Percentiles rank a stretch among this genome's conserved stretches.
phyloP scores from a whole-genome alignment of 2,888 invertebrate species.

The Mesodorylaimus sp. region DNA sequence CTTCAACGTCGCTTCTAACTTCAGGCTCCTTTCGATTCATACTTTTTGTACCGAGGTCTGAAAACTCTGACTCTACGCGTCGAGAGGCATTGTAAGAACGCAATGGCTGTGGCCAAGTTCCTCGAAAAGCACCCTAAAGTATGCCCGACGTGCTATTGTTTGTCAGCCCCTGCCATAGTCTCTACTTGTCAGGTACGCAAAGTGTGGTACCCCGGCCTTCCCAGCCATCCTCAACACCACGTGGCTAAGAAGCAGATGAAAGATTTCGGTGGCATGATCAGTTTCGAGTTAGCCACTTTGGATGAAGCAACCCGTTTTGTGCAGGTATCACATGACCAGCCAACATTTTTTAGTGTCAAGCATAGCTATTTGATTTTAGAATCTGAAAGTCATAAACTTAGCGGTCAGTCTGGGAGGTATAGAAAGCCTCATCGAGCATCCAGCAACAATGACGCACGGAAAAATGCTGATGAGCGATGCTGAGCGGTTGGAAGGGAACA shows the following conservation, averaged over 20 bases:
- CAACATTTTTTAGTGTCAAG: background rate
- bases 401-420: slow-evolving; percentile 20
- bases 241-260: slow-evolving; percentile 13
- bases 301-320: slow-evolving; percentile 3
- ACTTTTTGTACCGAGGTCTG: slow-evolving; percentile 16
- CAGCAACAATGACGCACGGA: slow-evolving; percentile 12
- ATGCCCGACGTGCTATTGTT: background rate
- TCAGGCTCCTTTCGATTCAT: slow-evolving; percentile 15
- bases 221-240: slow-evolving; percentile 17
- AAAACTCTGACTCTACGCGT: slow-evolving; percentile 19
- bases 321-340: background rate
- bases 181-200: slow-evolving; percentile 11
- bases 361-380: slow-evolving; percentile 5
- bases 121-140: slow-evolving; percentile 16
- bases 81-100: slow-evolving; percentile 15
- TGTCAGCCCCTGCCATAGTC: background rate
- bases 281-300: slow-evolving; percentile 14
- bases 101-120: slow-evolving; percentile 14
- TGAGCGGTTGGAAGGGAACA: slow-evolving; percentile 5
- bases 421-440: slow-evolving; percentile 16
- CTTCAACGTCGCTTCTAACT: background rate
- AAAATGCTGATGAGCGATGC: slow-evolving; percentile 10
- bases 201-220: slow-evolving; percentile 19
- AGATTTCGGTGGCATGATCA: slow-evolving; percentile 19
- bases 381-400: slow-evolving; percentile 14